Percentiles rank a stretch among this genome's conserved stretches.
Evolutionary conservation across 53 echinoderm and acorn worm species (phyloP).

Genomic region (Arbacia lixula): DNA sequence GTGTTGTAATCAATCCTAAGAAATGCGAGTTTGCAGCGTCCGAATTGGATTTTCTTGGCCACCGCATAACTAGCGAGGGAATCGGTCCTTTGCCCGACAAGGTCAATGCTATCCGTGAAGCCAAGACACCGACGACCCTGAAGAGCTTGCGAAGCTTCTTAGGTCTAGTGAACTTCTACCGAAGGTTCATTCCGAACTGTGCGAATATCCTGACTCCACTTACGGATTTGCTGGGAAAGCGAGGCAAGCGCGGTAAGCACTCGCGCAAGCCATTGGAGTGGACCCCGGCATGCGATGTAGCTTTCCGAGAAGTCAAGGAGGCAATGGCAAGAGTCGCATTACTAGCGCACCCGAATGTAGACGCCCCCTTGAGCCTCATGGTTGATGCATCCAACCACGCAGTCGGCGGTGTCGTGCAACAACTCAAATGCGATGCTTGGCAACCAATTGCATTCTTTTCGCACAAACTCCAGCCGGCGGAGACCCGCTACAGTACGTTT

Average conservation of each 20-base stretch:
- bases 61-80: too few species aligned
- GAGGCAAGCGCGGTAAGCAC: neutral
- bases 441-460: conserved; percentile 64
- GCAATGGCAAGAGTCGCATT: conserved; percentile 19
- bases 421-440: conserved; percentile 34
- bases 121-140: conserved; percentile 32
- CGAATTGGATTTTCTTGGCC: conserved; percentile 30
- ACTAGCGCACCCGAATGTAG: conserved; percentile 43
- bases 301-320: conserved; percentile 47
- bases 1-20: conserved; percentile 55
- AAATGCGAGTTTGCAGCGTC: conserved; percentile 35
- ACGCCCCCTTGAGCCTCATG: conserved; percentile 47
- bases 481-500: conserved; percentile 64
- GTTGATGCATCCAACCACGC: conserved; percentile 67
- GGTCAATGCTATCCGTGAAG: conserved; percentile 51
- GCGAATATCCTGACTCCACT: too few species aligned
- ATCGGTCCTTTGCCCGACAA: too few species aligned
- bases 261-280: conserved; percentile 15
- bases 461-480: conserved; percentile 49
- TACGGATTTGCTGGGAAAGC: conserved; percentile 11
- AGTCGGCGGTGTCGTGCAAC: conserved; percentile 64
- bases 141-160: conserved; percentile 51
- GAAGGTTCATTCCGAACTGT: too few species aligned
- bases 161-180: too few species aligned
- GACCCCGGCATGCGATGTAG: neutral